Evolutionary conservation across 2,888 invertebrate genomes (phyloP), one percentile per base, ranked within the genome.

Genomic region (Nymphalis c-album): DNA sequence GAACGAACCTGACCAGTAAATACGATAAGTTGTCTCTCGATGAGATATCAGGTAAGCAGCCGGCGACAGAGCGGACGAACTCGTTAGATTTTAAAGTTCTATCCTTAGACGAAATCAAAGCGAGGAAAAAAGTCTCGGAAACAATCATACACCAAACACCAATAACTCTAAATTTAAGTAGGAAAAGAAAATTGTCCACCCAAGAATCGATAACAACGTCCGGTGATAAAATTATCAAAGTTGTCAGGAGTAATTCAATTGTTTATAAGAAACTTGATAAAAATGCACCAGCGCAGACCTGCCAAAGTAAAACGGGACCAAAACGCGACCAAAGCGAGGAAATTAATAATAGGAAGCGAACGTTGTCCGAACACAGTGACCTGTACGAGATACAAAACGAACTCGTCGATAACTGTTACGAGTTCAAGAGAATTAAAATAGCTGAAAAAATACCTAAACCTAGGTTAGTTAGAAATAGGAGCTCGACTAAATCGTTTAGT

Each of bases 21-120:
- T 94, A 94, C 79, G 87, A 93, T 68, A 83, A 92, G 1, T 74
- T 93, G n/a, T 90, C 91, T 0, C 84, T 93, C 22, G 94, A 93
- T 64, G 94, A 94, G 69, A 85, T 94, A 10, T 75, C 90, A 71
- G 90, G 89, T 73, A 87, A 85, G 75, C 81, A 80, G 50, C 82
- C 79, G 31, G 68, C 71, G 17, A n/a, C 75, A 5, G 87, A 86
- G 35, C 73, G 77, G 45, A 79, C 85, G 7, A 81, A 72, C 74
- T 79, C 84, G 0, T 71, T 88, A 26, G 91, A 93, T 74, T 93
- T 93, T 76, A 90, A 93, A 79, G 80, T 93, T 0, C 75, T 93
- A 17, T 91, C 93, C 0, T 80, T 93, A 7, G 92, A 93, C n/a
- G 93, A 94, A 76, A 93, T 93, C 13, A 77, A 92, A 63, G 92